phyloP scores from a whole-genome alignment of 1,140 invertebrate species.

The Prorops nasuta region DNA sequence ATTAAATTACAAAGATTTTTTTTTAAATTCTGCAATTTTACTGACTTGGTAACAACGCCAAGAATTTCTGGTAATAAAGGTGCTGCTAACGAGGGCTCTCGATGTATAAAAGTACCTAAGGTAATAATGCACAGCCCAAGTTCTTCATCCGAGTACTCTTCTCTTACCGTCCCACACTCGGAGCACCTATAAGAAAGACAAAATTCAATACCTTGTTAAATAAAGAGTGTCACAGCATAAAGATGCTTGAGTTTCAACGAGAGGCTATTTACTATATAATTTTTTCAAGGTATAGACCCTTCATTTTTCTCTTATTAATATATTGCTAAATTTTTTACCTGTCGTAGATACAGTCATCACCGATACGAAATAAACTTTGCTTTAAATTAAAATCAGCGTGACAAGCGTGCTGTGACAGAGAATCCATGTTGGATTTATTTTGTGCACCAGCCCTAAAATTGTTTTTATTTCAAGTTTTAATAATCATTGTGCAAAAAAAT shows the following conservation, averaged over 20 bases:
- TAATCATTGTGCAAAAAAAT: neutral
- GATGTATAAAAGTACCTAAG: slow-evolving; percentile 92
- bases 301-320: neutral
- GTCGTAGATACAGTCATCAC: slow-evolving; percentile 70
- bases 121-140: slow-evolving; percentile 91
- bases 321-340: slow-evolving; percentile 48
- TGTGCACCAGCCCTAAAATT: slow-evolving; percentile 30
- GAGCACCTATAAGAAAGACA: slow-evolving; percentile 60
- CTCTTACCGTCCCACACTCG: slow-evolving; percentile 79
- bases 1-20: neutral
- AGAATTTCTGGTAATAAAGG: slow-evolving; percentile 90
- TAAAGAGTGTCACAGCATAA: neutral
- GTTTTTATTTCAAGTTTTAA: neutral
- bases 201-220: neutral
- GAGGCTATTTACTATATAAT: neutral
- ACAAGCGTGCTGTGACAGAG: slow-evolving; percentile 48
- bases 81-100: slow-evolving; percentile 91
- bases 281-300: neutral
- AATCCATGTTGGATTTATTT: slow-evolving; percentile 36
- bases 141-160: slow-evolving; percentile 97
- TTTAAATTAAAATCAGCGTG: slow-evolving; percentile 58
- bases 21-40: neutral
- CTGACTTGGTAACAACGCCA: slow-evolving; percentile 80
- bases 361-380: slow-evolving; percentile 66
- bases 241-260: neutral